phyloP scores from a whole-genome alignment of 2,888 invertebrate species.

The Bursaphelenchus okinawaensis region DNA sequence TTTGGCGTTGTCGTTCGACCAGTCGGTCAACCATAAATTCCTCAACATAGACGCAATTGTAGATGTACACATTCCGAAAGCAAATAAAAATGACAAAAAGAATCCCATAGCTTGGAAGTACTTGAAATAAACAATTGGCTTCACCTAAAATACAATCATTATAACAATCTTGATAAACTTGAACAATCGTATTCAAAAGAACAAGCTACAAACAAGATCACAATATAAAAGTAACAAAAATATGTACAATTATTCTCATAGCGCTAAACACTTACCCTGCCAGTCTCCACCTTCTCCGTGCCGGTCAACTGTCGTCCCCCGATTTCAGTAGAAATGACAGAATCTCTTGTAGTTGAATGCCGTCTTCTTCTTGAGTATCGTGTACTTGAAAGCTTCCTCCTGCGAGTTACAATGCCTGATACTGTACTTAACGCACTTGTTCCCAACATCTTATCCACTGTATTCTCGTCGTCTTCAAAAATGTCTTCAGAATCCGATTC shows the following conservation, averaged over 20 bases:
- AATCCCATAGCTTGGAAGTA: slow-evolving; percentile 54
- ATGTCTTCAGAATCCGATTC: slow-evolving; percentile 47
- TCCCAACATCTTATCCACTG: slow-evolving; percentile 37
- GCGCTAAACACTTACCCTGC: slow-evolving; percentile 35
- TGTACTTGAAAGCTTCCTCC: slow-evolving; percentile 32
- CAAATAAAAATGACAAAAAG: slow-evolving; percentile 37
- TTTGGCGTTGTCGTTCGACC: slow-evolving; percentile 53
- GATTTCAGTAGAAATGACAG: slow-evolving; percentile 21
- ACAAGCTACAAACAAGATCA: neutral
- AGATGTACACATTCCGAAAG: slow-evolving; percentile 43
- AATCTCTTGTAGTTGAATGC: slow-evolving; percentile 26
- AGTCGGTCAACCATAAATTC: slow-evolving; percentile 56
- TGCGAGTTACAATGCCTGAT: slow-evolving; percentile 45
- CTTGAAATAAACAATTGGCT: slow-evolving; percentile 43
- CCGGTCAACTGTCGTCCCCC: slow-evolving; percentile 37
- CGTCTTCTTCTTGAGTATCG: slow-evolving; percentile 19
- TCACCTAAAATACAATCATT: slow-evolving; percentile 33
- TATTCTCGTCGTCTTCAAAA: slow-evolving; percentile 25
- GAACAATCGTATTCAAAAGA: neutral
- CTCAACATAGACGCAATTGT: slow-evolving; percentile 51
- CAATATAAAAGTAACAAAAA: neutral
- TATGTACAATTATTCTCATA: neutral
- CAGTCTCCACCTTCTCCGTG: slow-evolving; percentile 52
- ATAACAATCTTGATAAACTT: neutral
- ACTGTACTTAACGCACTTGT: slow-evolving; percentile 53